These are phyloP conservation scores for Bufo gargarizans DNA, from an alignment of 2,113 vertebrate species.

Conservation along the genomic window DNA sequence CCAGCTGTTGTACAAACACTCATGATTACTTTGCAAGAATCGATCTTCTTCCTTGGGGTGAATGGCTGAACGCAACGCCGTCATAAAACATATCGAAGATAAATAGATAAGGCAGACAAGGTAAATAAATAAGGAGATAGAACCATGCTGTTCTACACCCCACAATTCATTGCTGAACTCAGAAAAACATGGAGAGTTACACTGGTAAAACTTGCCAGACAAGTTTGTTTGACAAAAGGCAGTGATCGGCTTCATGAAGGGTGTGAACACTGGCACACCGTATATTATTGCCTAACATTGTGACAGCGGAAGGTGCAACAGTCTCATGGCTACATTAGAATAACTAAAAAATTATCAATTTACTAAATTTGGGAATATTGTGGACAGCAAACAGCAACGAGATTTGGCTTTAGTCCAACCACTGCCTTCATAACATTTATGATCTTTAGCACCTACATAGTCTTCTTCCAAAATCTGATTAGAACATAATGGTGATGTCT, in stretches of 20 bases:
- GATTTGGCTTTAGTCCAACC: not conserved
- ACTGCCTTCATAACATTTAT: not conserved
- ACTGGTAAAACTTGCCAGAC: constrained; percentile 36
- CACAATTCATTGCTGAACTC: not conserved
- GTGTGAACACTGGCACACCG: constrained; percentile 19
- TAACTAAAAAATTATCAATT: not conserved
- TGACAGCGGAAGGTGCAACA: constrained; percentile 8
- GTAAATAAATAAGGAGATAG: constrained; percentile 42
- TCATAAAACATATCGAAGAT: constrained; percentile 35
- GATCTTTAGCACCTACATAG: not conserved
- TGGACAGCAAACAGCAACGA: not conserved
- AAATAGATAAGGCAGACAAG: constrained; percentile 41
- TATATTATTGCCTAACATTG: not conserved
- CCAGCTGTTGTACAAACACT: constrained; percentile 34
- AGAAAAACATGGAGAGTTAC: constrained; percentile 13
- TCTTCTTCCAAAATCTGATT: not conserved
- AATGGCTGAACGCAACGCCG: constrained; percentile 33
- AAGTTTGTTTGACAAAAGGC: constrained; percentile 15
- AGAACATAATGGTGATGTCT: not conserved
- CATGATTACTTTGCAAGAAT: constrained; percentile 49
- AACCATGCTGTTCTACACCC: constrained; percentile 47
- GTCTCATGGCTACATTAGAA: not conserved
- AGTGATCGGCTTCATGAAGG: not conserved
- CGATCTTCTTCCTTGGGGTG: constrained; percentile 30
- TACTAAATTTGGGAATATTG: too few species aligned